A percentile compares a stretch with the other conserved stretches of the same genome.
phyloP scores from a whole-genome alignment of 2,797 vertebrate genomes.

The Hippocampus kuda region DNA sequence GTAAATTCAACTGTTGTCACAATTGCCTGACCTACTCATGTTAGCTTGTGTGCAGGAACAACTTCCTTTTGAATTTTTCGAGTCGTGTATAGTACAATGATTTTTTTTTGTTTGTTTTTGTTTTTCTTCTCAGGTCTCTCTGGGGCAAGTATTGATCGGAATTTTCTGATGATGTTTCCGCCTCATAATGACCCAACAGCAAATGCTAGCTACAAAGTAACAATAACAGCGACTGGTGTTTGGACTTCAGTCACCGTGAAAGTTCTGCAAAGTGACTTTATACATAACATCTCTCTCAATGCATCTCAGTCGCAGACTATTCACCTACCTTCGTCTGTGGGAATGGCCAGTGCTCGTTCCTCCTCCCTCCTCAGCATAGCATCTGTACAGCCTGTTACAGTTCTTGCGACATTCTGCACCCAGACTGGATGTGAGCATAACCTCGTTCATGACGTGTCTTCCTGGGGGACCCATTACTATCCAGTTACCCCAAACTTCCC shows the following conservation, averaged over 20 bases:
- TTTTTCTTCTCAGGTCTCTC: slow-evolving; percentile 23
- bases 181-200: slow-evolving; percentile 23
- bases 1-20: slow-evolving; percentile 13
- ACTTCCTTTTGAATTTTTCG: slow-evolving; percentile 7
- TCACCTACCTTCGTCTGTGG: slow-evolving; percentile 10
- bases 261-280: slow-evolving; percentile 24
- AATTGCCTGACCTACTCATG: slow-evolving; percentile 10
- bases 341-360: slow-evolving; percentile 14
- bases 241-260: slow-evolving; percentile 22
- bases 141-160: slow-evolving; percentile 13
- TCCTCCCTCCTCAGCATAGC: slow-evolving; percentile 19
- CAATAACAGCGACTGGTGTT: slow-evolving; percentile 16
- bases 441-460: slow-evolving; percentile 28
- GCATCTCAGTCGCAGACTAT: slow-evolving; percentile 15
- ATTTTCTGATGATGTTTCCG: slow-evolving; percentile 31
- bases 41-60: background rate
- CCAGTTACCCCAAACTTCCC: slow-evolving; percentile 22
- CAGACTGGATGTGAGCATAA: slow-evolving; percentile 26
- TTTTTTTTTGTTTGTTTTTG: slow-evolving; percentile 6
- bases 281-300: slow-evolving; percentile 14
- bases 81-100: slow-evolving; percentile 8
- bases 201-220: slow-evolving; percentile 18
- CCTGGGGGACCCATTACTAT: slow-evolving; percentile 30
- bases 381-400: slow-evolving; percentile 12
- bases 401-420: slow-evolving; percentile 22